phyloP scores from a whole-genome alignment of 2,888 invertebrate species.

The Dasypolia templi region DNA sequence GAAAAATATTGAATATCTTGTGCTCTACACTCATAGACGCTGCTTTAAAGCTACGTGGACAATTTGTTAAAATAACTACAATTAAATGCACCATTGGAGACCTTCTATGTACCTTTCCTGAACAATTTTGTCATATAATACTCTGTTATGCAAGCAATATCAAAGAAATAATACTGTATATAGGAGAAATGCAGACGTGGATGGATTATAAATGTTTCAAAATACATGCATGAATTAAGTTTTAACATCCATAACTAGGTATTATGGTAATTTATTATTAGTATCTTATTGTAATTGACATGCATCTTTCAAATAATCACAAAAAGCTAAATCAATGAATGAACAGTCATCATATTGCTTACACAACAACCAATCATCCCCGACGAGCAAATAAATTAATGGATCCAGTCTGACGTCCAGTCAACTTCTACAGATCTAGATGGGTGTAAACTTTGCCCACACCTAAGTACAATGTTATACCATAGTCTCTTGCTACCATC shows the following conservation, averaged over 20 bases:
- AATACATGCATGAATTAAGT: slow-evolving; percentile 67
- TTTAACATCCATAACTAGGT: slow-evolving; percentile 62
- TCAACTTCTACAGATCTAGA: slow-evolving; percentile 72
- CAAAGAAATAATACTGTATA: slow-evolving; percentile 81
- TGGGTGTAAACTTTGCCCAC: slow-evolving; percentile 74
- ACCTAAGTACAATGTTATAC: slow-evolving; percentile 79
- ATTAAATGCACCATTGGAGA: slow-evolving; percentile 89
- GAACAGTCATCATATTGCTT: slow-evolving; percentile 77
- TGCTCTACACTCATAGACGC: slow-evolving; percentile 84
- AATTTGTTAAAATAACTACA: slow-evolving; percentile 88
- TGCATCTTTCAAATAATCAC: slow-evolving; percentile 70
- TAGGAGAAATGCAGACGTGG: slow-evolving; percentile 75
- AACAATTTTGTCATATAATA: slow-evolving; percentile 72
- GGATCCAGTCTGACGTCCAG: slow-evolving; percentile 71
- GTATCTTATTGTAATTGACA: slow-evolving; percentile 83
- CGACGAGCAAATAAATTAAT: slow-evolving; percentile 73
- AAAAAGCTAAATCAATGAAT: slow-evolving; percentile 58
- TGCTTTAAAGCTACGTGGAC: slow-evolving; percentile 88
- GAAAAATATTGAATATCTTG: slow-evolving; percentile 84
- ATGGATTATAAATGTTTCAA: slow-evolving; percentile 67
- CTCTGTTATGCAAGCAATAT: slow-evolving; percentile 85
- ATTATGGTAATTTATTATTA: slow-evolving; percentile 65
- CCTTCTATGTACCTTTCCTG: slow-evolving; percentile 75
- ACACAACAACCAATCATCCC: slow-evolving; percentile 77
- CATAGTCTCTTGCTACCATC: slow-evolving; percentile 77